These are phyloP conservation scores for Garrulus glandarius DNA, from an alignment of 2,797 vertebrate species.

Conservation along the genomic window DNA sequence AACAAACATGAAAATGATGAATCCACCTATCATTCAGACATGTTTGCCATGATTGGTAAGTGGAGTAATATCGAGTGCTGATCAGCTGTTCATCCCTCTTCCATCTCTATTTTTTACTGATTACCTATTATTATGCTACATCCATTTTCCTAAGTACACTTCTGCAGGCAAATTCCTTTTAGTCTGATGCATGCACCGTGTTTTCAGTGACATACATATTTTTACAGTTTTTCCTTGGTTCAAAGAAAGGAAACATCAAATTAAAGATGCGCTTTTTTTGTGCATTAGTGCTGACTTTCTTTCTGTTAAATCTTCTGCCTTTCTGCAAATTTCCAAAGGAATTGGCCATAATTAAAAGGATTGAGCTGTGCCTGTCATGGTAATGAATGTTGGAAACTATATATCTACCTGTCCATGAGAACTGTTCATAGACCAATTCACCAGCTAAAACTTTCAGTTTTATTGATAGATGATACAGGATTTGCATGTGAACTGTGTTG, in stretches of 20 bases:
- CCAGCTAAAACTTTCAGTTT: neutral
- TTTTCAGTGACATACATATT: neutral
- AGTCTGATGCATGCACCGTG: accelerated
- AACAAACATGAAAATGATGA: conserved; percentile 85
- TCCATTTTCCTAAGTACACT: neutral
- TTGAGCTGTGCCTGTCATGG: neutral
- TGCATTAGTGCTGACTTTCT: no score
- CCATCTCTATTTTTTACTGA: neutral
- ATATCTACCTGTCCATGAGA: neutral
- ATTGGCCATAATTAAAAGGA: neutral
- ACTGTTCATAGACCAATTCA: neutral
- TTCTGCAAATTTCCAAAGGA: neutral
- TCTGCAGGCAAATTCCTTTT: neutral
- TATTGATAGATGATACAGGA: neutral
- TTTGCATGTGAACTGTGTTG: neutral
- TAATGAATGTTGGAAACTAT: neutral
- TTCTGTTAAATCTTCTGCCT: neutral
- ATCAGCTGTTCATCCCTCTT: neutral
- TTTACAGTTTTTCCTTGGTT: neutral
- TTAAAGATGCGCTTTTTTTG: neutral
- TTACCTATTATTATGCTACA: neutral
- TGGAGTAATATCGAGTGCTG: neutral
- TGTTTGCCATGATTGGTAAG: conserved; percentile 97
- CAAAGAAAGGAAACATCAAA: neutral
- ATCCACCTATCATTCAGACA: conserved; percentile 89